Evolutionary conservation across 2,797 vertebrate genomes (phyloP), one percentile per base, ranked within the genome.

Genomic region (Chiroxiphia lanceolata): DNA sequence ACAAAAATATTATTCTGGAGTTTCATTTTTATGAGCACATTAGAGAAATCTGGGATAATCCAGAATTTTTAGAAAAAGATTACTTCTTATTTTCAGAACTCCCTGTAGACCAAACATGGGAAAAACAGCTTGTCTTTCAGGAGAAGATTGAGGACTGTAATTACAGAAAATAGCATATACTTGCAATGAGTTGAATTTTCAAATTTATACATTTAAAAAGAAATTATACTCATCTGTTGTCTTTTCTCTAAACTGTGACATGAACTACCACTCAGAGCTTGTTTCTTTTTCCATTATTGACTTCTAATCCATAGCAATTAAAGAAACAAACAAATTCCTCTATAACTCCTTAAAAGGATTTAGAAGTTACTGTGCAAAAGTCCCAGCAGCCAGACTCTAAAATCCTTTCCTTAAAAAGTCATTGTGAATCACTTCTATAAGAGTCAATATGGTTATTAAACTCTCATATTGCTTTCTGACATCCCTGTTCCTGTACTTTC

Each of bases 291-390:
- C 65, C 40, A 5, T 79, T 86, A 70, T 50, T 90, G 53, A 47
- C 42, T 94, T 91, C 36, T 94, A 95, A 89, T 75, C 74, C 67
- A 57, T 54, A 67, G 60, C 40, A 87, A 94, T 96, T 94, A 90
- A 90, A 86, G 61, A 91, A 91, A 77, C n/a, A 48, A 84, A 82
- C 10, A 40, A 60, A 75, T 81, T 80, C 12, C 27, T 90, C 23
- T 84, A 0, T 57, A 89, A 60, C 13, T 79, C 59, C 23, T 42
- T 90, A 93, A 70, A 13, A 64, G 15, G 25, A 83, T 94, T 86
- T 91, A 77, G 27, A 80, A 83, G 34, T 64, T 79, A 65, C 61
- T 7, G 10, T 34, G 76, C 17, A 38, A 33, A 83, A 86, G 36
- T 72, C 3, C 3, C 27, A 94, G 45, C 34, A 92, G 53, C 34